A percentile compares a stretch with the other conserved stretches of the same genome.
phyloP scores from a whole-genome alignment of 2,888 invertebrate genomes.

The Octonoba sinensis region DNA sequence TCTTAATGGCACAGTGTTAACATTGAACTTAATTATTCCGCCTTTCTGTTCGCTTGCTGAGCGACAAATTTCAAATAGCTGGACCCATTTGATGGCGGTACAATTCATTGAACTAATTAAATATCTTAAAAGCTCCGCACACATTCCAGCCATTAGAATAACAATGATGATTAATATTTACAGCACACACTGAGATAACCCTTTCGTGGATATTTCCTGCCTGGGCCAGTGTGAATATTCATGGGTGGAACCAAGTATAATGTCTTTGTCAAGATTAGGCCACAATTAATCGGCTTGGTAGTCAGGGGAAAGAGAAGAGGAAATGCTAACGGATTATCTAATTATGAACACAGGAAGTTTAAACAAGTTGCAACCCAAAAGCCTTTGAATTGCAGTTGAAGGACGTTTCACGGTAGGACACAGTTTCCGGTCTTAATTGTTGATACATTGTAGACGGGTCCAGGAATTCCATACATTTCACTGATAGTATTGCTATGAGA shows the following conservation, averaged over 20 bases:
- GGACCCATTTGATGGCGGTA: not conserved
- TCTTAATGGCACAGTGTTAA: no score
- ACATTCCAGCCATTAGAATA: slow-evolving; percentile 54
- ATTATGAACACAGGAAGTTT: slow-evolving; percentile 38
- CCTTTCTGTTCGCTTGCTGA: no score
- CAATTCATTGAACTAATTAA: slow-evolving; percentile 59
- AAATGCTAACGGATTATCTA: slow-evolving; percentile 52
- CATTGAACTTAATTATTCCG: no score
- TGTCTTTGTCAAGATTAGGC: slow-evolving; percentile 56
- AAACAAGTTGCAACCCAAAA: slow-evolving; percentile 1
- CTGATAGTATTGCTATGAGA: no score
- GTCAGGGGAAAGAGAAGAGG: slow-evolving; percentile 5
- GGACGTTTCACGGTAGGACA: no score
- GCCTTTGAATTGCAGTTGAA: no score
- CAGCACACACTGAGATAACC: slow-evolving; percentile 10
- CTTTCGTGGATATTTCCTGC: slow-evolving; percentile 24
- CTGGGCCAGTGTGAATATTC: slow-evolving; percentile 42
- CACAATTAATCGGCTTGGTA: slow-evolving; percentile 49
- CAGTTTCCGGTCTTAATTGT: no score
- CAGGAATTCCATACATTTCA: no score
- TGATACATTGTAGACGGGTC: no score
- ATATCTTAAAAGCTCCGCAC: slow-evolving; percentile 46
- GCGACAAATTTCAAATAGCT: no score
- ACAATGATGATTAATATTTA: slow-evolving; percentile 59
- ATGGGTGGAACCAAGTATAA: slow-evolving; percentile 46